A percentile compares a stretch with the other conserved stretches of the same genome.
Evolutionary conservation across 1,140 invertebrate genomes (phyloP).

Genomic region (Apis mellifera): DNA sequence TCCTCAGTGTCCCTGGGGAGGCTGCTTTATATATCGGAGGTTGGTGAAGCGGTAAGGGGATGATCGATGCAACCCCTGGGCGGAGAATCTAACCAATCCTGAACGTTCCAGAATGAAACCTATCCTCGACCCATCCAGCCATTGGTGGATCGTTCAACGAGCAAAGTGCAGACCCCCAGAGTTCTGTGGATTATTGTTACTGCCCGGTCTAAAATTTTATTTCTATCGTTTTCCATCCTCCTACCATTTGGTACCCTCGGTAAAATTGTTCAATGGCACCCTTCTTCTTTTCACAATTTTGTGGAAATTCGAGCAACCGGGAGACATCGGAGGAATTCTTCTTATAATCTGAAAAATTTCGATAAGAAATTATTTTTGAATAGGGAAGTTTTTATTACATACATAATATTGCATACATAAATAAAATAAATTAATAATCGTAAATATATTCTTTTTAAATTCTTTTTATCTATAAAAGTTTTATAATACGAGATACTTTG

Average conservation of each 20-base stretch:
- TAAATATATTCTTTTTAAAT: too few species aligned
- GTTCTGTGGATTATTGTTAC: constrained; percentile 75
- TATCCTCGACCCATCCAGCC: constrained; percentile 52
- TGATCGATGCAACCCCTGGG: constrained; percentile 79
- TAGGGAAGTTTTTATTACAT: too few species aligned
- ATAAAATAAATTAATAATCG: too few species aligned
- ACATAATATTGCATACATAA: too few species aligned
- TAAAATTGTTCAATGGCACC: not conserved
- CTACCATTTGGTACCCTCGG: not conserved
- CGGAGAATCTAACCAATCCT: constrained; percentile 72
- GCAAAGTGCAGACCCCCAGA: constrained; percentile 55
- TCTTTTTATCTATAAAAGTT: too few species aligned
- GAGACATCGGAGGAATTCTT: not conserved
- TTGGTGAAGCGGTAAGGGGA: constrained; percentile 45
- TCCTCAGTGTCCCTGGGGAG: constrained; percentile 69
- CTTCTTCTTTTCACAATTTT: not conserved
- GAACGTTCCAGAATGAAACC: constrained; percentile 38
- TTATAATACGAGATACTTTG: too few species aligned
- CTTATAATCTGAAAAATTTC: constrained; percentile 11
- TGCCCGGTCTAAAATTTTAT: constrained; percentile 70
- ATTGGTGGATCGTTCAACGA: constrained; percentile 73
- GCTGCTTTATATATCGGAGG: constrained; percentile 73
- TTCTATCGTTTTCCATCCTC: constrained; percentile 51
- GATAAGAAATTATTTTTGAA: not conserved
- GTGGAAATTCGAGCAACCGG: not conserved